Evolutionary conservation across 2,888 invertebrate genomes (phyloP), one percentile per base, ranked within the genome.

Genomic region (Xanthia togata): DNA sequence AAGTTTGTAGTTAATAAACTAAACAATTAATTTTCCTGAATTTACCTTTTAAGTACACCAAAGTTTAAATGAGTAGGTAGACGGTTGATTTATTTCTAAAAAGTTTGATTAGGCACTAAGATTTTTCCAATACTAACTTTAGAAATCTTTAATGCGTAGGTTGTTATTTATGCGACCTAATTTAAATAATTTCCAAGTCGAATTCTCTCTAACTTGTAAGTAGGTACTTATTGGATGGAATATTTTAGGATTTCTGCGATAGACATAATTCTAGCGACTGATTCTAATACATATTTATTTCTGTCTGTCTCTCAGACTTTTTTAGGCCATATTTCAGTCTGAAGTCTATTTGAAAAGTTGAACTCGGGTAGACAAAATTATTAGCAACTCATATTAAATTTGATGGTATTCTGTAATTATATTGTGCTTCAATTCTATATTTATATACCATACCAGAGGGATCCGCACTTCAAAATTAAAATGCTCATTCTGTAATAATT

Each of bases 141-240:
- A 23, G 8, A 50, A 44, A 59, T 64, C 17, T 70, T 77, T 62
- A 65, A 38, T 55, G 55, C 20, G 20, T 50, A 12, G 23, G 23
- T 53, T 73, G n/a, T 53, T 35, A 73, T 59, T 65, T 50, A 44
- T 74, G 38, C 23, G 4, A 17, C 0, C 0, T n/a, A 26, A 71
- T 71, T 59, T 59, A 53, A 71, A 71, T 78, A 78, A 65, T 53
- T 78, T 50, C 12, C 35, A 78, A 78, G 64, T 71, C n/a, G 35
- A 50, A 44, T 64, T 70, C 4, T 20, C 1, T 59, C 20, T 23
- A 50, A 44, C 41, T 76, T 50, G 1, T 55, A 26, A 55, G 47
- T 55, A 26, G 47, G 47, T 26, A 31, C 23, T 50, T 59, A 50
- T 50, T 41, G 50, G 14, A 53, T 44, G 12, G 17, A 41, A 64